A percentile compares a stretch with the other conserved stretches of the same genome.
phyloP scores from a whole-genome alignment of 2,113 vertebrate species.

The Embiotoca jacksoni region DNA sequence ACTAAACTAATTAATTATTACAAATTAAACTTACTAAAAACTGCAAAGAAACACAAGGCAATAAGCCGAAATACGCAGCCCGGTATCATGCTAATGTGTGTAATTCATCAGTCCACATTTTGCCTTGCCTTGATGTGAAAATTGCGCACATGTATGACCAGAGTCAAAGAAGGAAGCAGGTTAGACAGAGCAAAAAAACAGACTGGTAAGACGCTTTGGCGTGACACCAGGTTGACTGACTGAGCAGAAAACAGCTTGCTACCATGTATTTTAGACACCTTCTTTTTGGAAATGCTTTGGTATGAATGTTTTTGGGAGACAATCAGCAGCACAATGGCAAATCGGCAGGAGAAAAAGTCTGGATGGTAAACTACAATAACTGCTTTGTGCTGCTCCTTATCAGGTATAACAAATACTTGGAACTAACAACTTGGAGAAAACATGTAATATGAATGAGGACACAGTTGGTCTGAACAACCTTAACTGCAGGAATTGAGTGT shows the following conservation, averaged over 20 bases:
- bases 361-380: neutral
- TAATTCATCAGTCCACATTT: no score
- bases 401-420: constrained; percentile 21
- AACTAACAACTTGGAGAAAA: constrained; percentile 20
- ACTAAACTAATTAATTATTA: no score
- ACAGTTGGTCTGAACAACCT: constrained; percentile 27
- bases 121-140: no score
- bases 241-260: neutral
- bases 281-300: neutral
- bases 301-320: neutral
- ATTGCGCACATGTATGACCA: no score
- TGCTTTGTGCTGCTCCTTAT: constrained; percentile 19
- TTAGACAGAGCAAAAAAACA: no score
- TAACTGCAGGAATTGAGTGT: constrained; percentile 2
- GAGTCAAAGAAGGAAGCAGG: no score
- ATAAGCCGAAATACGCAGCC: neutral
- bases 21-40: constrained; percentile 8
- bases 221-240: no score
- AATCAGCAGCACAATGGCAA: constrained; percentile 3
- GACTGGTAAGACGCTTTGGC: no score
- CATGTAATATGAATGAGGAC: constrained; percentile 38
- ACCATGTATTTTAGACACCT: neutral
- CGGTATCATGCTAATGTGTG: no score
- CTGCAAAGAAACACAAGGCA: constrained; percentile 13
- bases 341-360: neutral